Base-by-base conservation (phyloP, 2,797 vertebrate species). In the Arnoldichthys spilopterus region DNA sequence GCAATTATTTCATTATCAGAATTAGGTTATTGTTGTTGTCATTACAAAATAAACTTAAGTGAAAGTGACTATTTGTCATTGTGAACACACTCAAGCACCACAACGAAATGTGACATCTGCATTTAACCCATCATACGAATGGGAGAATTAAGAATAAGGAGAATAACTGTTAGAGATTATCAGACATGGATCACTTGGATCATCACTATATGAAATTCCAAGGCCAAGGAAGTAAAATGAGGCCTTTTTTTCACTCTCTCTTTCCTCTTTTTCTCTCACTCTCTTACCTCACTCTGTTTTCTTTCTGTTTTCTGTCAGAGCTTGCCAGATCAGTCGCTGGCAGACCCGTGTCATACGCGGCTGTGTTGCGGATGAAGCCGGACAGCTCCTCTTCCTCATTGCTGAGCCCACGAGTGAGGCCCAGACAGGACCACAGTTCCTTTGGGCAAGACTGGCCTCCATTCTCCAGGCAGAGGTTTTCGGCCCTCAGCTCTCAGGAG, bases 311-410 rank as follows among this genome's bases (percentile, higher is more conserved):
- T 62, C 2, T 64, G 64, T 68, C 77, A 98, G 97, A 94, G 58
- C 92, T 94, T 82, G 90, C 94, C 63, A 89, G 90, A 93, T 94
- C 93, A 20, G 92, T 94, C 80, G 94, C 94, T 26, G 92, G 93
- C 13, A 89, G 95, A 64, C 94, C 96, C 0, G 90, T 95, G 45
- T 93, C 96, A 16, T 96, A 97, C 56, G 94, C 95, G 81, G 94
- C 97, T 18, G 93, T 98, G 69, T 80, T 97, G 84, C 93, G 95
- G 87, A 95, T 97, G 90, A 99, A 94, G 91, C 86, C 93, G 2
- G 95, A 93, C 83, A 94, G 96, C 84, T 94, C 94, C 4, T 91
- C 94, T 34, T 90, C 93, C 63, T 82, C 95, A 9, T 84, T 90
- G 83, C 91, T 93, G 85, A 92, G 85, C 86, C 91, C 94, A 47